Evolutionary conservation across 2,113 vertebrate species (phyloP).

Genomic region (crab-eating macaque (Macaca fascicularis)): DNA sequence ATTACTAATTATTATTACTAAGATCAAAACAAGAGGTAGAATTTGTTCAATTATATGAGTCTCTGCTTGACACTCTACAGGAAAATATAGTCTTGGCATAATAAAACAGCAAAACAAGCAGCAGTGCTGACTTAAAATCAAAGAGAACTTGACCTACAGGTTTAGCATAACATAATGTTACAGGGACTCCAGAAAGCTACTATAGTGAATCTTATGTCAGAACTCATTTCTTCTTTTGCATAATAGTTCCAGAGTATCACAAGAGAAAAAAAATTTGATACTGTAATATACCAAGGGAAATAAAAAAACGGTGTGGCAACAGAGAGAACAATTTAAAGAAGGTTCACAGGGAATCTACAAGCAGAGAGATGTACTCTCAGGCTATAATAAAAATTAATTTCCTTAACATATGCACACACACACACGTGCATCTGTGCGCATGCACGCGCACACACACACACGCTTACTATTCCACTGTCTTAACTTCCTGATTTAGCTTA

Average conservation of each 20-base stretch:
- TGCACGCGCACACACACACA: accelerated
- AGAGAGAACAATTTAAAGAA: background rate
- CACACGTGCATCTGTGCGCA: background rate
- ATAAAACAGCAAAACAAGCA: background rate
- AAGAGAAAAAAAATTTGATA: background rate
- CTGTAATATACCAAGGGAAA: background rate
- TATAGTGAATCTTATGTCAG: background rate
- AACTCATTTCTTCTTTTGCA: background rate
- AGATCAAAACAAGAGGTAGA: background rate
- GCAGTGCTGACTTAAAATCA: background rate
- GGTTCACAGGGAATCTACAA: too few relatives aligned
- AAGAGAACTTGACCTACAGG: background rate
- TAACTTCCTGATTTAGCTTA: background rate
- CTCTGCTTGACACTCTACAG: background rate
- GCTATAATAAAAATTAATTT: background rate
- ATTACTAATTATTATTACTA: background rate
- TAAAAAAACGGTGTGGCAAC: background rate
- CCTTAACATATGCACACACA: background rate
- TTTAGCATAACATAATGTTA: background rate
- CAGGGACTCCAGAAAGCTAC: background rate
- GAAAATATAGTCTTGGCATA: background rate
- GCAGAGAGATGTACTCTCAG: background rate
- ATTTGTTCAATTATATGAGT: background rate
- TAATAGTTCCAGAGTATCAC: background rate
- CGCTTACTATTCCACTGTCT: background rate